Evolutionary conservation across 1,140 invertebrate genomes (phyloP).

Genomic region (Philaenus spumarius): DNA sequence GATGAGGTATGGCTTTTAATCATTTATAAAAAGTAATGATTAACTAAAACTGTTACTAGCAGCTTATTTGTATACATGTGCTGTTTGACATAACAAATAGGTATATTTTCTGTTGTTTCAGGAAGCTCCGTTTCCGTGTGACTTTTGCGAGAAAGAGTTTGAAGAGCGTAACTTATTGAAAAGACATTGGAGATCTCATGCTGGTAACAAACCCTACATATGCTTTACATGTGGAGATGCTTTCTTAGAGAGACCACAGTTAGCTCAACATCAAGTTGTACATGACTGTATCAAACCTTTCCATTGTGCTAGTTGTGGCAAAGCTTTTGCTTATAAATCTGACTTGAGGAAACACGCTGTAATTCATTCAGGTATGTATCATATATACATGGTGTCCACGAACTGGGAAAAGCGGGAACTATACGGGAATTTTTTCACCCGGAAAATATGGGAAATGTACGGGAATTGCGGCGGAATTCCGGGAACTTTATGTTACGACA

Average conservation of each 20-base stretch:
- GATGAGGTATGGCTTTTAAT: no score
- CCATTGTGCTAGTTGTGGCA: conserved; percentile 39
- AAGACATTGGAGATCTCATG: conserved; percentile 41
- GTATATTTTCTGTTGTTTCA: conserved; percentile 1
- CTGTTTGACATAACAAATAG: background rate
- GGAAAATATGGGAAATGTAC: no score
- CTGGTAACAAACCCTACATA: conserved; percentile 44
- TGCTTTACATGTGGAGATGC: conserved; percentile 48
- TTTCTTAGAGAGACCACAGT: conserved; percentile 43
- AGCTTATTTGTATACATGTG: background rate
- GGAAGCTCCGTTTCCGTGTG: conserved; percentile 30
- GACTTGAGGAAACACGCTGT: conserved; percentile 30
- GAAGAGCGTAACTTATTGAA: conserved; percentile 23
- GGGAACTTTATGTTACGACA: no score
- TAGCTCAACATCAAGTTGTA: conserved; percentile 46
- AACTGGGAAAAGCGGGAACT: no score
- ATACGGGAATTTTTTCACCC: no score
- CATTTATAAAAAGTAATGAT: background rate
- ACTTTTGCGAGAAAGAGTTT: conserved; percentile 26
- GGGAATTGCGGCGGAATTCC: no score
- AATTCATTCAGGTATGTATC: conserved; percentile 28
- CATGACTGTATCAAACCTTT: conserved; percentile 54
- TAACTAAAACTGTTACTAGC: background rate
- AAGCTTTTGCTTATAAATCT: conserved; percentile 28
- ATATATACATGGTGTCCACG: no score